Evolutionary conservation across 2,888 invertebrate species (phyloP).

Genomic region (Hypsopygia costalis): DNA sequence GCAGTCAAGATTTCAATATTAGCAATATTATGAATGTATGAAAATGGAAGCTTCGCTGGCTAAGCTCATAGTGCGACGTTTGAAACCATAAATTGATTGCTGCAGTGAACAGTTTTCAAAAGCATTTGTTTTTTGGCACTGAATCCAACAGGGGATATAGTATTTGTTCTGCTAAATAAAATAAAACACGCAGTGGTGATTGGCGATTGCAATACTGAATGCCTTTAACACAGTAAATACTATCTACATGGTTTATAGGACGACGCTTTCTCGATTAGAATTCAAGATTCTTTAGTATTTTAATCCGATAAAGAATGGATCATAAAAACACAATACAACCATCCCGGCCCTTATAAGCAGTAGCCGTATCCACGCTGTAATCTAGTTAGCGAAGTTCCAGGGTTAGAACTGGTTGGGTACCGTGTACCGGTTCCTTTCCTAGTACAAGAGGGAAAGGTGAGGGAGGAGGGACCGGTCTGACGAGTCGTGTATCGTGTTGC

Average conservation of each 20-base stretch:
- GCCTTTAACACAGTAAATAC: no score
- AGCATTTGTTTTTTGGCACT: no score
- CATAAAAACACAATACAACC: constrained; percentile 12
- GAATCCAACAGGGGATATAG: no score
- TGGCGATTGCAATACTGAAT: no score
- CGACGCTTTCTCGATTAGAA: no score
- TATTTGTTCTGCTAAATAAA: no score
- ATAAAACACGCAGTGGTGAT: no score
- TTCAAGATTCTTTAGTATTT: neutral
- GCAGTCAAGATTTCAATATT: neutral
- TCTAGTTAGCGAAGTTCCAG: constrained; percentile 49
- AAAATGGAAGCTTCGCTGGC: no score
- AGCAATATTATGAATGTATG: neutral
- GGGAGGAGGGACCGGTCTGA: constrained; percentile 24
- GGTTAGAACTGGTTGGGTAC: constrained; percentile 36
- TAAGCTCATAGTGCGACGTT: no score
- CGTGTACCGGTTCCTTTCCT: constrained; percentile 44
- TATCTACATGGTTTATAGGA: no score
- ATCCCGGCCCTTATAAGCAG: constrained; percentile 6
- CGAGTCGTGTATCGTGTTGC: constrained; percentile 53
- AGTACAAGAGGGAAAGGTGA: constrained; percentile 20
- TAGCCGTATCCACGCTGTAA: constrained; percentile 44
- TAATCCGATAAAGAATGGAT: constrained; percentile 8
- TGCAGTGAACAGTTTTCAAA: no score
- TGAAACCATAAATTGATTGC: no score